Evolutionary conservation across 1,140 invertebrate genomes (phyloP).

Genomic region (Drosophila suzukii): DNA sequence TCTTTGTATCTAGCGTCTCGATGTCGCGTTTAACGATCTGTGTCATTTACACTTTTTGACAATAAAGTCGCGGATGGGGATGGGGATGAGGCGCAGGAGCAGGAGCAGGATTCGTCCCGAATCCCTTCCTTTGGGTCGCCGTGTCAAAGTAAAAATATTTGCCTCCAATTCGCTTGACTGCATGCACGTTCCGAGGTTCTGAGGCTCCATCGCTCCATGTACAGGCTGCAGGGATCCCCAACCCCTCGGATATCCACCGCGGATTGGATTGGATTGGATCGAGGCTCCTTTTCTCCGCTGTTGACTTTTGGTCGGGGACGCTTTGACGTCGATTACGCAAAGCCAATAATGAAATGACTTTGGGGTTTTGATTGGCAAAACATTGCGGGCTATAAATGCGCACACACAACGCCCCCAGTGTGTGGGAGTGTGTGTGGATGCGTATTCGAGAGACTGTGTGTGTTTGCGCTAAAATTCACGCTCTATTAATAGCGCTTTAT

Average conservation of each 20-base stretch:
- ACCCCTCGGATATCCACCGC: neutral
- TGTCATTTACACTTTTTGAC: conserved; percentile 81
- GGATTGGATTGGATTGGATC: conserved; percentile 5
- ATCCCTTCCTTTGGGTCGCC: conserved; percentile 42
- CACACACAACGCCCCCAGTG: conserved; percentile 36
- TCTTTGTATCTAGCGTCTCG: conserved; percentile 50
- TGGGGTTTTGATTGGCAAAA: conserved; percentile 84
- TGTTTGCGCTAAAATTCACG: conserved; percentile 81
- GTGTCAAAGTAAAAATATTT: conserved; percentile 83
- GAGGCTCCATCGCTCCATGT: conserved; percentile 13
- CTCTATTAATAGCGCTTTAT: conserved; percentile 71
- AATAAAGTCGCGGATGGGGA: conserved; percentile 26
- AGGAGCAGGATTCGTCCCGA: neutral
- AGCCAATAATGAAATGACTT: conserved; percentile 84
- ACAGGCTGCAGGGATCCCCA: conserved; percentile 60
- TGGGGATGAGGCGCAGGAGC: neutral
- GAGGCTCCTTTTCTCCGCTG: conserved; percentile 48
- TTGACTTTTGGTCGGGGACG: conserved; percentile 75
- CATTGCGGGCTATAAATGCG: conserved; percentile 76
- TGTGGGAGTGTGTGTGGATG: neutral
- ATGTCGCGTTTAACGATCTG: conserved; percentile 82
- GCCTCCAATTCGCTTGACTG: conserved; percentile 79
- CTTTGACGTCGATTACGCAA: conserved; percentile 83
- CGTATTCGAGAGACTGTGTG: conserved; percentile 10
- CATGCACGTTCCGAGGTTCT: conserved; percentile 59